phyloP scores from a whole-genome alignment of 2,113 vertebrate species.

The Eptesicus fuscus region DNA sequence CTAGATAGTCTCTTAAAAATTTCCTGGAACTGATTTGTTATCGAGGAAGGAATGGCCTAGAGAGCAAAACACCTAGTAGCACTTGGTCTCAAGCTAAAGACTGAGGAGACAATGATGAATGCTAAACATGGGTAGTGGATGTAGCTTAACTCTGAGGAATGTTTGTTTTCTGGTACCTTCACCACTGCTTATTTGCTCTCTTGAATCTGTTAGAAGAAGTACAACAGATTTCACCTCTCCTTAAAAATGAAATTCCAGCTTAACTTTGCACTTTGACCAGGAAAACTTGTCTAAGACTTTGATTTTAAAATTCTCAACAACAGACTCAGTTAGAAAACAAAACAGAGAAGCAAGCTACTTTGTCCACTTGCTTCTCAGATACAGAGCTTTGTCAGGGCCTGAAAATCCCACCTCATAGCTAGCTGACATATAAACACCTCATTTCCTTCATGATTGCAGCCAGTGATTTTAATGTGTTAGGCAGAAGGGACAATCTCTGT shows the following conservation, averaged over 20 bases:
- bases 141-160: not conserved
- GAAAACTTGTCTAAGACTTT: not conserved
- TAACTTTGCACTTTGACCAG: not conserved
- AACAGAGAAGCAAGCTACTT: not conserved
- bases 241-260: not conserved
- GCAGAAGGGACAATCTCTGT: not conserved
- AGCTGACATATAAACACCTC: not conserved
- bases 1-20: slow-evolving; percentile 52
- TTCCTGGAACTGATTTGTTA: slow-evolving; percentile 60
- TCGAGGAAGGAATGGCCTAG: slow-evolving; percentile 61
- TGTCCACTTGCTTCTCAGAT: not conserved
- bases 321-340: not conserved
- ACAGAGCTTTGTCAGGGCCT: not conserved
- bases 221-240: not conserved
- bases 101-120: not conserved
- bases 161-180: not conserved
- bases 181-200: not conserved
- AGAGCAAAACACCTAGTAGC: slow-evolving; percentile 68
- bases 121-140: not conserved
- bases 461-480: not conserved
- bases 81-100: slow-evolving; percentile 46
- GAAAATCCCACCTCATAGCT: not conserved
- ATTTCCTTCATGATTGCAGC: not conserved
- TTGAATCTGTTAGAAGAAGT: not conserved
- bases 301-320: not conserved